Evolutionary conservation across 2,113 vertebrate species (phyloP), one percentile per base, ranked within the genome.

Genomic region (Prietella phreatophila): DNA sequence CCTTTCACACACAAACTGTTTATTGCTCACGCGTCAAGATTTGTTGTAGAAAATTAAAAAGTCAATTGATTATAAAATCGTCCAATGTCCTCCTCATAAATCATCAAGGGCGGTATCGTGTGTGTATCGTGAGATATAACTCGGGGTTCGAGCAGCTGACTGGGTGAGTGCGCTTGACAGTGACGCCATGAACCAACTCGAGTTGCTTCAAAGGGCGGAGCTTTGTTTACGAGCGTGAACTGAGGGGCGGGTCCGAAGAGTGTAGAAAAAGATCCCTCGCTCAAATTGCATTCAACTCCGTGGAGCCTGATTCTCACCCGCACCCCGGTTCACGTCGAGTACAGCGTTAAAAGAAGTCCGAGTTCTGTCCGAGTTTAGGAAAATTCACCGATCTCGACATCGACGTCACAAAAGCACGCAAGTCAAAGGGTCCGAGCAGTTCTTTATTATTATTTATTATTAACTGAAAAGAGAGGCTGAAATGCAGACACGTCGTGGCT

Each of bases 381-480:
- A n/a, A 30, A 67, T 17, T 36, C 5, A 14, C 42, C 42, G 42
- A 42, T 42, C 3, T 71, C 14, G 9, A 61, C 1, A 61, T 6
- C 60, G n/a, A 0, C 10, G n/a, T 14, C 30, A 36, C 65, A 71
- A 17, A 50, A 10, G 22, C 42, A n/a, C 14, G 3, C 71, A n/a
- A 19, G 42, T 56, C n/a, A 4, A 20, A 33, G 50, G 9, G n/a
- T 56, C n/a, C 56, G 78, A 30, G 50, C n/a, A 33, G n/a, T 11
- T 56, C n/a, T 56, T 80, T 80, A 80, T 33, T 56, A 27, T 30
- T 25, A 7, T 42, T 4, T 8, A n/a, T n/a, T 13, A 19, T 82
- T 67, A 92, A 88, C 85, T 86, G n/a, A 91, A 82, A 83, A 85
- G 88, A 82, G 82, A 82, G 89, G 69, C 79, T 91, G 85, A 91